Evolutionary conservation across 2,888 invertebrate species (phyloP).

Genomic region (Diaphora mendica): DNA sequence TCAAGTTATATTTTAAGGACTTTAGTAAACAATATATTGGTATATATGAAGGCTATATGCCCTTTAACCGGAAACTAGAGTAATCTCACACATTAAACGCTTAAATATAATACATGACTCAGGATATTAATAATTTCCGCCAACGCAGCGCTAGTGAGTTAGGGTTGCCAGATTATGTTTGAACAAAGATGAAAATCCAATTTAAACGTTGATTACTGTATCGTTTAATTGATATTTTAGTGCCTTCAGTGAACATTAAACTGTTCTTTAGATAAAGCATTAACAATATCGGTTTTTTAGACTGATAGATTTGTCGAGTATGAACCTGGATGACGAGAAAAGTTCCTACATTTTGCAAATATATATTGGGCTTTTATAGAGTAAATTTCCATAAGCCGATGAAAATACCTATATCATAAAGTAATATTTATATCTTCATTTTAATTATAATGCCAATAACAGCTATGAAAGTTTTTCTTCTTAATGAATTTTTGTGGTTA

Average conservation of each 20-base stretch:
- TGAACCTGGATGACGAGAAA: background rate
- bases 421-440: no score
- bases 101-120: slow-evolving; percentile 13
- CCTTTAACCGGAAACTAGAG: background rate
- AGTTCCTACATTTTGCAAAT: background rate
- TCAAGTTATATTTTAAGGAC: no score
- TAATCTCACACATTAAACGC: slow-evolving; percentile 20
- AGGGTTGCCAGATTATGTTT: slow-evolving; percentile 27
- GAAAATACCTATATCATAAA: no score
- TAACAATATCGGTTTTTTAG: background rate
- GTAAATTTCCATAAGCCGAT: no score
- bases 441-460: no score
- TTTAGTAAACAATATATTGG: background rate
- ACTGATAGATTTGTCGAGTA: background rate
- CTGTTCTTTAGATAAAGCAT: no score
- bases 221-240: background rate
- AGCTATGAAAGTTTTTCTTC: no score
- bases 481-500: no score
- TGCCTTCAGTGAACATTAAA: background rate
- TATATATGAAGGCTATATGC: background rate
- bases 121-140: slow-evolving; percentile 39
- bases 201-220: background rate
- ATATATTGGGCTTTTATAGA: no score
- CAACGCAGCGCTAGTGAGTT: slow-evolving; percentile 5
- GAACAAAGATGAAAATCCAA: background rate